Percentiles rank a stretch among this genome's conserved stretches.
Evolutionary conservation across 2,113 vertebrate genomes (phyloP).

Genomic region (Xerus inauris): DNA sequence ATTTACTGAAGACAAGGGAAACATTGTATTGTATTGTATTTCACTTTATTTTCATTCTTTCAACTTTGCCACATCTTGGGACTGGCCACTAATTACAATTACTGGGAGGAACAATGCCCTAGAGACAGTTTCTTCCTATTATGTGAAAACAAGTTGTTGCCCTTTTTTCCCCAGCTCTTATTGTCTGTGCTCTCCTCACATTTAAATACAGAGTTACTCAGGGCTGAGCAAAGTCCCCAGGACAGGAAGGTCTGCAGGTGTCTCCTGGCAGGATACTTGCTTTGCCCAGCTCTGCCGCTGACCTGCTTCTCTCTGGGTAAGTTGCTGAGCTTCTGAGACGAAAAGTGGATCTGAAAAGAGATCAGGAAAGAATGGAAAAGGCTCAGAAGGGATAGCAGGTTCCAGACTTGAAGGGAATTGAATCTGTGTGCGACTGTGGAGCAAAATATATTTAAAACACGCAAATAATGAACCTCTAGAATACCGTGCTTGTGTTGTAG

Average conservation of each 20-base stretch:
- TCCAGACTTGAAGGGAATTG: neutral
- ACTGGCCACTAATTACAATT: neutral
- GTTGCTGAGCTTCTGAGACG: neutral
- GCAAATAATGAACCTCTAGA: no score
- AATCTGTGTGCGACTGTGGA: neutral
- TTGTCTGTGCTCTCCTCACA: neutral
- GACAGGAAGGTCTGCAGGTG: neutral
- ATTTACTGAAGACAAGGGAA: neutral
- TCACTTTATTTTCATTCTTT: no score
- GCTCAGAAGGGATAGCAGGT: neutral
- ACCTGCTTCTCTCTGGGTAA: neutral
- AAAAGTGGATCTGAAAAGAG: neutral
- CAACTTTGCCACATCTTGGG: neutral
- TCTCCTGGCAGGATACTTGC: accelerated
- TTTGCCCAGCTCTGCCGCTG: neutral
- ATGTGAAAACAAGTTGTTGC: neutral
- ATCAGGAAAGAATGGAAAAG: neutral
- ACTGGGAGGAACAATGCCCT: neutral
- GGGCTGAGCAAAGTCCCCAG: neutral
- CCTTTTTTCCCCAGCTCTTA: neutral
- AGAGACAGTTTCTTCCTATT: no score
- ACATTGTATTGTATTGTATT: neutral
- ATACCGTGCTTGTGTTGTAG: neutral
- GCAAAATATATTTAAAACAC: neutral
- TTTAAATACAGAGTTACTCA: neutral